phyloP scores from a whole-genome alignment of 2,888 invertebrate species.

The Erpobdella octoculata region DNA sequence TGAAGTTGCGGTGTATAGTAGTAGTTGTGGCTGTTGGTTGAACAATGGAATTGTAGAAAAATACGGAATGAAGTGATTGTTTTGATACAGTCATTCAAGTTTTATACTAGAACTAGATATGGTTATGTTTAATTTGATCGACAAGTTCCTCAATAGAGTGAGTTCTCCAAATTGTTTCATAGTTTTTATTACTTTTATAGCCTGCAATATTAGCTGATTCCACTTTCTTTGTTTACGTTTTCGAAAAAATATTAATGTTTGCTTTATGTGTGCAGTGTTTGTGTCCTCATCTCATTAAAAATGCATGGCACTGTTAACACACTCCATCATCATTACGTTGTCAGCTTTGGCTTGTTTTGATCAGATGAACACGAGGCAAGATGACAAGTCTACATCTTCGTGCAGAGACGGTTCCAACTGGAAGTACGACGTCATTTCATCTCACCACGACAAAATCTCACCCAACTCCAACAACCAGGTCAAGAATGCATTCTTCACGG shows the following conservation, averaged over 20 bases:
- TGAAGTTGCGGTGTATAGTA: no score
- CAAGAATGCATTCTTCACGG: conserved; percentile 32
- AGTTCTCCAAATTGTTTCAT: no score
- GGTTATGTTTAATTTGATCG: conserved; percentile 29
- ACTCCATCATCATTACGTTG: no score
- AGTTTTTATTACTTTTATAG: no score
- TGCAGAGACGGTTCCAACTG: background rate
- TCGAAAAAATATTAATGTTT: background rate
- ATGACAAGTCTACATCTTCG: background rate
- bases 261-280: no score
- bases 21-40: no score
- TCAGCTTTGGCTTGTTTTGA: no score
- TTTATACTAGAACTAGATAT: conserved; percentile 2
- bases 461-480: background rate
- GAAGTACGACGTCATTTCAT: background rate
- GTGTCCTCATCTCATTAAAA: background rate
- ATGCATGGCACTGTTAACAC: no score
- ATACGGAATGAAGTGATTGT: no score
- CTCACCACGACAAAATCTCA: background rate
- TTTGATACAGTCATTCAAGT: no score
- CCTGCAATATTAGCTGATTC: no score
- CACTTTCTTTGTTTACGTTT: background rate
- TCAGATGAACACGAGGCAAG: conserved; percentile 1
- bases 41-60: no score
- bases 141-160: conserved; percentile 25